phyloP scores from a whole-genome alignment of 1,140 invertebrate genomes.

The Lanistes nyassanus region DNA sequence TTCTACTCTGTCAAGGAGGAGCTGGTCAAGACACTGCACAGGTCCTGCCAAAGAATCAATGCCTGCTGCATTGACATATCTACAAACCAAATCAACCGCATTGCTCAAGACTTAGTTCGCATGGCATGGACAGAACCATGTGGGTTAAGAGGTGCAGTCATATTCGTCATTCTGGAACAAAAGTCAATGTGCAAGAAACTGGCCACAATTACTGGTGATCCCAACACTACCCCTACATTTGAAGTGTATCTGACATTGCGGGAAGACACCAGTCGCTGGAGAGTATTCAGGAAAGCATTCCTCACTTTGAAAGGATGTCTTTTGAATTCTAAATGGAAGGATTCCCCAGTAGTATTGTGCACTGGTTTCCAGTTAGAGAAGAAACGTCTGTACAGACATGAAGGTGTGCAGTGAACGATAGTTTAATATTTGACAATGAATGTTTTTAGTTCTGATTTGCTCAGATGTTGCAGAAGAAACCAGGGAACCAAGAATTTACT shows the following conservation, averaged over 20 bases:
- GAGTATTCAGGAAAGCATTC: conserved; percentile 74
- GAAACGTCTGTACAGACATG: conserved; percentile 82
- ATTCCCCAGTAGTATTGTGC: conserved; percentile 85
- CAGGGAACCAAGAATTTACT: no score
- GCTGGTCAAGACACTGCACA: conserved; percentile 79
- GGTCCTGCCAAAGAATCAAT: conserved; percentile 78
- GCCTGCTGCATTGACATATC: conserved; percentile 84
- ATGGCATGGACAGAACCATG: conserved; percentile 89
- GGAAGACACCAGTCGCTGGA: conserved; percentile 81
- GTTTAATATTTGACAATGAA: no score
- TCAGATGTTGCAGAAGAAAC: no score
- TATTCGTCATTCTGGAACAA: conserved; percentile 61
- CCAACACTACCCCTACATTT: conserved; percentile 84
- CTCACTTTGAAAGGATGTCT: conserved; percentile 37
- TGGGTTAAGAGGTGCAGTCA: conserved; percentile 73
- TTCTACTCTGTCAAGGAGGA: conserved; percentile 47
- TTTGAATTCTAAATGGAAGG: conserved; percentile 80
- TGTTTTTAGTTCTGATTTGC: no score
- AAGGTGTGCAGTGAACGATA: no score
- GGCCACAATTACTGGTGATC: conserved; percentile 81
- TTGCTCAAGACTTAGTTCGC: conserved; percentile 79
- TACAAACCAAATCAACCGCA: conserved; percentile 78
- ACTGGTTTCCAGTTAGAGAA: conserved; percentile 85
- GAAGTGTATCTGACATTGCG: conserved; percentile 85
- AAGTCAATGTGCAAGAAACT: conserved; percentile 61